These are phyloP conservation scores for Holcopasites calliopsidis DNA, from an alignment of 1,140 invertebrate genomes.

Conservation along the genomic window DNA sequence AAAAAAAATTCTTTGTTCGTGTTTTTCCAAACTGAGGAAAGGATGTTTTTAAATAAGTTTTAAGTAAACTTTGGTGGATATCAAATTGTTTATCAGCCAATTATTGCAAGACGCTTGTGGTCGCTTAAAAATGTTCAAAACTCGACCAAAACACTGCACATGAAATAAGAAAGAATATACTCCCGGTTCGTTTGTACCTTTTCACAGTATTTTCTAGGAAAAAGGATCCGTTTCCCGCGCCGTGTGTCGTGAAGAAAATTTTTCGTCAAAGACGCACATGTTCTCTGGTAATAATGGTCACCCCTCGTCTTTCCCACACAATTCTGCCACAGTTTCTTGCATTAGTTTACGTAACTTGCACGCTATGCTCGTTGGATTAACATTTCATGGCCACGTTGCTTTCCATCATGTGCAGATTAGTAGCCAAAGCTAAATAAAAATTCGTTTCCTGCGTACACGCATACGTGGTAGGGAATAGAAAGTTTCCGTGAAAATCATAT, in stretches of 20 bases:
- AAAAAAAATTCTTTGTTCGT: too few species aligned
- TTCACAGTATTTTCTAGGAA: slow-evolving; percentile 57
- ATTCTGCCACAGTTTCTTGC: not conserved
- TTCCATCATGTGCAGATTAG: not conserved
- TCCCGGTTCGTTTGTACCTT: too few species aligned
- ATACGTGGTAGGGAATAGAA: not conserved
- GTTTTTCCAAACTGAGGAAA: too few species aligned
- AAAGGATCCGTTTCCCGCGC: not conserved
- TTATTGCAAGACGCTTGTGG: not conserved
- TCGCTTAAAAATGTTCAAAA: not conserved
- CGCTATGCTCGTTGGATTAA: not conserved
- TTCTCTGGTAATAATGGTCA: too few species aligned
- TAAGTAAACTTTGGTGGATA: slow-evolving; percentile 7
- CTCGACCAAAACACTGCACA: too few species aligned
- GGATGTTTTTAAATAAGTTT: too few species aligned
- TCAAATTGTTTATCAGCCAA: not conserved
- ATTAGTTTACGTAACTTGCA: not conserved
- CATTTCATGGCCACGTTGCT: not conserved
- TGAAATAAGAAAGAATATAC: too few species aligned
- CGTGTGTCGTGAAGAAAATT: not conserved
- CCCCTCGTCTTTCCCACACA: not conserved
- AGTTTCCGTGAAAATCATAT: too few species aligned
- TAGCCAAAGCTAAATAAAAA: not conserved
- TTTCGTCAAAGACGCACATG: slow-evolving; percentile 27
- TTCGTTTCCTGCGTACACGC: not conserved